phyloP scores from a whole-genome alignment of 2,113 vertebrate genomes.

The Naja naja region DNA sequence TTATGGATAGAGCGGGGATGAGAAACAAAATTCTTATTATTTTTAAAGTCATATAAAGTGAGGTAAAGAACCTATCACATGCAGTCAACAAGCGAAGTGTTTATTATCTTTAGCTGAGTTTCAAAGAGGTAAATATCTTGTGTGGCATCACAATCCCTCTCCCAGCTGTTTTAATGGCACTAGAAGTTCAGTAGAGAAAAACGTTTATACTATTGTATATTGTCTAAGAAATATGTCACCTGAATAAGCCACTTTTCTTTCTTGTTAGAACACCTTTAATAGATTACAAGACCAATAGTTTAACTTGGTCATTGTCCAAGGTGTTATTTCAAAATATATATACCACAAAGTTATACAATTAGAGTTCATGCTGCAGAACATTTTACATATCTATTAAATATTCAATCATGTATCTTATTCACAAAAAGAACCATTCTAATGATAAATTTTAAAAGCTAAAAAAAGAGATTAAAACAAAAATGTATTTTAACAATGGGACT shows the following conservation, averaged over 20 bases:
- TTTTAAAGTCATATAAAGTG: not conserved
- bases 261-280: not conserved
- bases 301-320: not conserved
- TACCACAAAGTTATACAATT: not conserved
- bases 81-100: not conserved
- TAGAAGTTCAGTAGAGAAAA: not conserved
- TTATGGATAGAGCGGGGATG: not conserved
- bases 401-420: not conserved
- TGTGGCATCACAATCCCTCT: not conserved
- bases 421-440: not conserved
- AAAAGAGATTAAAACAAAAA: not conserved
- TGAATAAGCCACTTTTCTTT: not conserved
- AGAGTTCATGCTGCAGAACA: not conserved
- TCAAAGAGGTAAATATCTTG: not conserved
- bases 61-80: not conserved
- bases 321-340: not conserved
- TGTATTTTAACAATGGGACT: not conserved
- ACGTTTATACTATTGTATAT: not conserved
- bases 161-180: not conserved
- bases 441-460: not conserved
- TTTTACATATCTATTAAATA: not conserved
- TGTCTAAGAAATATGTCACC: not conserved
- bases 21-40: not conserved
- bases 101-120: not conserved
- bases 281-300: not conserved